These are phyloP conservation scores for Circaetus gallicus DNA, from an alignment of 2,113 vertebrate genomes.

Conservation along the genomic window DNA sequence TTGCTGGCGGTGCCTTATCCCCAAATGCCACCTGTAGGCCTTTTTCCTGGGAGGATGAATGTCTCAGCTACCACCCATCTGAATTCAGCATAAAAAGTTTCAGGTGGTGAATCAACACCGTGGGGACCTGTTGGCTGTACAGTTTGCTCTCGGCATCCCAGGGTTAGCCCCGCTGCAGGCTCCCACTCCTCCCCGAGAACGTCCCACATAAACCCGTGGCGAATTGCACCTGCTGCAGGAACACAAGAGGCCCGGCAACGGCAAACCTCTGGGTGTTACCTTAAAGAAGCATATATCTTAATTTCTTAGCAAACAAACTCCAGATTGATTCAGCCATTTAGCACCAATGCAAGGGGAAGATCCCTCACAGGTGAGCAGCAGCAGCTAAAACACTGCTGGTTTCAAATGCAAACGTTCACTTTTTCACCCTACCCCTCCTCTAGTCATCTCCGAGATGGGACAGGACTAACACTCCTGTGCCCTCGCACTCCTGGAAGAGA, in stretches of 20 bases:
- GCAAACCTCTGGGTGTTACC: neutral
- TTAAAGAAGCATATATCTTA: neutral
- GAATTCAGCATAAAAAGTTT: neutral
- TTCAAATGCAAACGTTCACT: rapidly evolving
- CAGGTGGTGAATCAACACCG: neutral
- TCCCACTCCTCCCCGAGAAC: neutral
- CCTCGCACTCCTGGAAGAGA: neutral
- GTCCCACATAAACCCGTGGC: neutral
- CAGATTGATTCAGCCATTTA: neutral
- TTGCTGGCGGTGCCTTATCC: neutral
- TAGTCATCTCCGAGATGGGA: rapidly evolving
- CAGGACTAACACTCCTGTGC: neutral
- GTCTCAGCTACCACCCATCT: neutral
- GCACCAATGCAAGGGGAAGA: neutral
- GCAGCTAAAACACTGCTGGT: neutral
- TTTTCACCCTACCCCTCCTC: neutral
- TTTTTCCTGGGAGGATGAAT: neutral
- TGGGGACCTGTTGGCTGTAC: neutral
- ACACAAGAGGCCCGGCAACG: rapidly evolving
- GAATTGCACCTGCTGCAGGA: neutral
- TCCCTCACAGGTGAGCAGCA: neutral
- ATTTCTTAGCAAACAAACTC: neutral
- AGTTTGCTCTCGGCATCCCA: rapidly evolving
- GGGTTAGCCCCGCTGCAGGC: neutral
- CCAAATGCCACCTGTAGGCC: constrained; percentile 43